Percentiles rank a stretch among this genome's conserved stretches.
phyloP scores from a whole-genome alignment of 2,888 invertebrate genomes.

The Callyntrura sp. region DNA sequence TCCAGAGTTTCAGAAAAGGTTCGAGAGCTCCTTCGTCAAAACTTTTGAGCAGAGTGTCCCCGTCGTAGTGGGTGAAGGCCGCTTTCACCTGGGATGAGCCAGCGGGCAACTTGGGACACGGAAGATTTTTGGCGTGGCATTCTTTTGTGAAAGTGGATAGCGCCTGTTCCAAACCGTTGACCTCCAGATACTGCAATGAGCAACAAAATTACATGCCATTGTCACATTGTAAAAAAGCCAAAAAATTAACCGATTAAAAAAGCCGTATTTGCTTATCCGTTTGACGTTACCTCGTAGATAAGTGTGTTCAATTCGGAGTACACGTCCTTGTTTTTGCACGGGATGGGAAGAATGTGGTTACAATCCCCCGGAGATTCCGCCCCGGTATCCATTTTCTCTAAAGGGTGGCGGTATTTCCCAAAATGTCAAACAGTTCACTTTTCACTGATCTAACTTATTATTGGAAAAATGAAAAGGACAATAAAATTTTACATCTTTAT shows the following conservation, averaged over 20 bases:
- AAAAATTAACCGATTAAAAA: not conserved
- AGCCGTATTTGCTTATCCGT: not conserved
- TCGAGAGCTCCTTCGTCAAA: slow-evolving; percentile 82
- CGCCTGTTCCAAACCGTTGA: slow-evolving; percentile 82
- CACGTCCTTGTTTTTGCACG: slow-evolving; percentile 69
- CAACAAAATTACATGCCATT: no score
- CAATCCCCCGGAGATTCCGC: no score
- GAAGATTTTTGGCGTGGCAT: slow-evolving; percentile 78
- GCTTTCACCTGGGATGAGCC: slow-evolving; percentile 69
- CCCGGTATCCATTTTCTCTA: no score
- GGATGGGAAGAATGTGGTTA: slow-evolving; percentile 40
- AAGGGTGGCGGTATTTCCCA: no score
- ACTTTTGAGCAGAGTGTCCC: slow-evolving; percentile 76
- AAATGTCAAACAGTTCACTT: no score
- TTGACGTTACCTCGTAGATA: slow-evolving; percentile 76
- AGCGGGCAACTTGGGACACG: slow-evolving; percentile 70
- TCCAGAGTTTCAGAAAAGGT: slow-evolving; percentile 81
- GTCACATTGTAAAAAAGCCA: slow-evolving; percentile 2
- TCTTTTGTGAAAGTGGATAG: slow-evolving; percentile 80
- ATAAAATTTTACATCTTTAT: no score
- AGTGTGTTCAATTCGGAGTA: slow-evolving; percentile 78
- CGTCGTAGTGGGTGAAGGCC: slow-evolving; percentile 81
- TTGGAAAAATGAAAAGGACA: no score
- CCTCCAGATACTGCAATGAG: slow-evolving; percentile 81
- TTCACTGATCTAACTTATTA: no score